Conservation (phyloP, 2,797 vertebrate genomes). For the Megalops cyprinoides region DNA sequence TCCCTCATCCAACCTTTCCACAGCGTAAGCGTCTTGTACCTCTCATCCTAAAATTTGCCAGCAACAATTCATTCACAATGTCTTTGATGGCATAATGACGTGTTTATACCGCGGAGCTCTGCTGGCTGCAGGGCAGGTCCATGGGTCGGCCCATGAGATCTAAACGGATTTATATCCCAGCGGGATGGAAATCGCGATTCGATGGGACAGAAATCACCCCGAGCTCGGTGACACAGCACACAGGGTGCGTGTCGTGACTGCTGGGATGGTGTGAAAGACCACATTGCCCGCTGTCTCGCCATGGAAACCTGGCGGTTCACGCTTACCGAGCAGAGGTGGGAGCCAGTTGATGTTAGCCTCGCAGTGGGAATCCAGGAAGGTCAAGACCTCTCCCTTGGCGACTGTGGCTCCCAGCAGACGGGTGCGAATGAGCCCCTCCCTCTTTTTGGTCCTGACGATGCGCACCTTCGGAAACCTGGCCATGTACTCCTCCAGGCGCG, state of each 20-base stretch:
- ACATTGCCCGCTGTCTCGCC: background rate
- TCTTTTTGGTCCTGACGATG: conserved; percentile 84
- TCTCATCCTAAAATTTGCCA: no score
- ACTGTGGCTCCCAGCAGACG: conserved; percentile 82
- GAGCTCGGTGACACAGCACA: background rate
- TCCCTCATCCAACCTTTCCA: background rate
- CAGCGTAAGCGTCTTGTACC: background rate
- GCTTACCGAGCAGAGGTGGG: conserved; percentile 85
- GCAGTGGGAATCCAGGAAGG: conserved; percentile 87
- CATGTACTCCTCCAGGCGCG: conserved; percentile 84
- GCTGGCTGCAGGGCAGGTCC: background rate
- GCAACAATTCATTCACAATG: no score
- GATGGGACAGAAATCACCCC: background rate
- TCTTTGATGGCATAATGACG: no score
- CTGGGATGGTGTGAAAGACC: background rate
- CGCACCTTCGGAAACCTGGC: conserved; percentile 84
- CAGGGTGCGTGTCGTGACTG: background rate
- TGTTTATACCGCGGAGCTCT: no score
- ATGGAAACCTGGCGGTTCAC: conserved; percentile 3
- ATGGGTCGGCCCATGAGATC: background rate
- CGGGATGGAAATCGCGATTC: background rate
- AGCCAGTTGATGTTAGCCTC: conserved; percentile 90
- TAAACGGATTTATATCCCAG: background rate
- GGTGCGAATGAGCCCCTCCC: conserved; percentile 88
- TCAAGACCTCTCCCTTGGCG: conserved; percentile 85